These are phyloP conservation scores for Tragelaphus imberbis DNA, from an alignment of 2,113 vertebrate species.

Conservation along the genomic window DNA sequence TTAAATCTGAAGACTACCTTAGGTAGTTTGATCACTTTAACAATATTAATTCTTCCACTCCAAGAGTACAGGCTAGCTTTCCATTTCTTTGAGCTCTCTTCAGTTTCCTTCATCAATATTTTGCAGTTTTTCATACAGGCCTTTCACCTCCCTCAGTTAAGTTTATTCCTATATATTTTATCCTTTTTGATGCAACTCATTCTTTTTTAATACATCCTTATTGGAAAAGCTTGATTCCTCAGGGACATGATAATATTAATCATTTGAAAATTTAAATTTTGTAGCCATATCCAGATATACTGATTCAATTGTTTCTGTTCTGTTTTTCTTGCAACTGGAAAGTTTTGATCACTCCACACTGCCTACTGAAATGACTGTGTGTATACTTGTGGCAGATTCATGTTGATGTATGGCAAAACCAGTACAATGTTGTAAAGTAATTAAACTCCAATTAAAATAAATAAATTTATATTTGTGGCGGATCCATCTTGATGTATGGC, in stretches of 20 bases:
- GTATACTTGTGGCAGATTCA: too few relatives aligned
- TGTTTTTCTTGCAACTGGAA: not conserved
- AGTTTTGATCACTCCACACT: not conserved
- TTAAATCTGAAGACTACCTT: not conserved
- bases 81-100: not conserved
- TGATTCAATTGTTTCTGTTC: not conserved
- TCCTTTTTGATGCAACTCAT: not conserved
- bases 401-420: too few relatives aligned
- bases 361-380: not conserved
- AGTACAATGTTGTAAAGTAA: too few relatives aligned
- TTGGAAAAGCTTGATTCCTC: not conserved
- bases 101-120: not conserved
- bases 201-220: not conserved
- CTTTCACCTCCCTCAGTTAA: not conserved
- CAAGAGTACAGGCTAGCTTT: not conserved
- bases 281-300: not conserved
- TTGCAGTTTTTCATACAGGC: not conserved
- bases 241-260: not conserved
- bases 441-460: too few relatives aligned
- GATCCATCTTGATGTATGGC: too few relatives aligned
- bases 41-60: not conserved
- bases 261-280: not conserved
- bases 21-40: not conserved
- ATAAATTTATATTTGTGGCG: too few relatives aligned
- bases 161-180: not conserved